Percentiles rank a stretch among this genome's conserved stretches.
These are phyloP conservation scores for Morone chrysops DNA, from an alignment of 2,113 vertebrate species.

Conservation along the genomic window DNA sequence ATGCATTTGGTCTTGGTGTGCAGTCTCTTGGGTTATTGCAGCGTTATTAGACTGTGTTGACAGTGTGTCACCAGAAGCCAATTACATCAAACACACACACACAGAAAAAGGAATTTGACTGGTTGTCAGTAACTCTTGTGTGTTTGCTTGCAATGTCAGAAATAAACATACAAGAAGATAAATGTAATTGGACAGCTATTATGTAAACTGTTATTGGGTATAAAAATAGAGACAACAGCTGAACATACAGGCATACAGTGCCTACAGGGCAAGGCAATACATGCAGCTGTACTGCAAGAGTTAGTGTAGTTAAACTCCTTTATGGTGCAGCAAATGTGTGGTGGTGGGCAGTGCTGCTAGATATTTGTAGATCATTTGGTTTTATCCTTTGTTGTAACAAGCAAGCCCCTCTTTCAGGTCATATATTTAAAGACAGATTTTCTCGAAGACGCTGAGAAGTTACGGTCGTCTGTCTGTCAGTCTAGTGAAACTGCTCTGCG, in stretches of 20 bases:
- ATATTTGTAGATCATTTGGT: neutral
- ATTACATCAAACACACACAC: conserved; percentile 7
- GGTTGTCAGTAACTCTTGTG: neutral
- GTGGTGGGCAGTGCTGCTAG: neutral
- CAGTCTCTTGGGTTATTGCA: neutral
- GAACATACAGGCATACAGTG: conserved; percentile 1
- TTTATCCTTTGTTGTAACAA: neutral
- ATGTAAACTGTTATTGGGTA: neutral
- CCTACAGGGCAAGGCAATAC: too few species aligned
- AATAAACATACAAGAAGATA: neutral
- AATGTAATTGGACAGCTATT: neutral
- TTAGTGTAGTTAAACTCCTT: neutral
- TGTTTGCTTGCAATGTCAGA: neutral
- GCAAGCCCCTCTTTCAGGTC: neutral
- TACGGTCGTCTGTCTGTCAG: neutral
- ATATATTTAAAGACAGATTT: neutral
- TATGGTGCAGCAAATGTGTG: neutral
- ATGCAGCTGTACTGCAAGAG: neutral
- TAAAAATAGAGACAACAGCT: conserved; percentile 36
- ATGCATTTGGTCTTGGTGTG: neutral
- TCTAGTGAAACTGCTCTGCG: neutral
- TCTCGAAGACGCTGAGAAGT: neutral
- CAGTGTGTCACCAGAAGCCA: conserved; percentile 41
- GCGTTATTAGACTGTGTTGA: conserved; percentile 41
- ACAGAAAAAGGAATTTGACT: neutral